These are phyloP conservation scores for Furnarius figulus DNA, from an alignment of 2,113 vertebrate genomes.

Conservation along the genomic window DNA sequence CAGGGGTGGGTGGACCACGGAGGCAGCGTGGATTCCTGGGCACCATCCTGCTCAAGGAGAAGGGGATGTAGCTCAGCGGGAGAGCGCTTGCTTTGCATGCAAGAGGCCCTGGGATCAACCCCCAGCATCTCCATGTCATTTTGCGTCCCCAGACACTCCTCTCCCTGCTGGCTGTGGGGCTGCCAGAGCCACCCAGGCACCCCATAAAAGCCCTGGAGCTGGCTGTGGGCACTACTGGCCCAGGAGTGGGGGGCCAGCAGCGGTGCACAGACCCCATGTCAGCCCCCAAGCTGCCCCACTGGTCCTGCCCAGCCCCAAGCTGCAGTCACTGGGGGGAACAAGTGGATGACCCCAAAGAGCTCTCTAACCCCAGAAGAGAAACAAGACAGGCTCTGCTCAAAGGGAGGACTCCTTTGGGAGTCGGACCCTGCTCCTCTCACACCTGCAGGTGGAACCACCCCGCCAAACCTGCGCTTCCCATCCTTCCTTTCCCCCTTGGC, in stretches of 20 bases:
- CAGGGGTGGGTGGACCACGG: no score
- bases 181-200: rapidly evolving
- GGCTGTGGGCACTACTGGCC: rapidly evolving
- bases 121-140: not conserved
- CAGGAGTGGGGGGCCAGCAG: not conserved
- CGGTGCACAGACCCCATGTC: no score
- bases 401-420: conserved; percentile 24
- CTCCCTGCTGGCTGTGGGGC: rapidly evolving
- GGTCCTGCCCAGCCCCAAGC: not conserved
- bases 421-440: conserved; percentile 46
- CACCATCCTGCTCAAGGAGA: not conserved
- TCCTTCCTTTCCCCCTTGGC: not conserved
- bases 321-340: not conserved
- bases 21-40: rapidly evolving
- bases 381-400: not conserved
- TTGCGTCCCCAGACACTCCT: not conserved
- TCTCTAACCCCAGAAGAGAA: not conserved
- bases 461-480: not conserved
- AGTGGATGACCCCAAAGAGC: not conserved
- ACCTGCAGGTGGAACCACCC: conserved; percentile 49
- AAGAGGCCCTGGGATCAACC: conserved; percentile 72
- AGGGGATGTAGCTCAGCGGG: not conserved
- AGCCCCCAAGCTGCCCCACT: not conserved
- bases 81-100: conserved; percentile 47
- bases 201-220: not conserved